Evolutionary conservation across 2,797 vertebrate genomes (phyloP).

Genomic region (Cercopithecus mitis): DNA sequence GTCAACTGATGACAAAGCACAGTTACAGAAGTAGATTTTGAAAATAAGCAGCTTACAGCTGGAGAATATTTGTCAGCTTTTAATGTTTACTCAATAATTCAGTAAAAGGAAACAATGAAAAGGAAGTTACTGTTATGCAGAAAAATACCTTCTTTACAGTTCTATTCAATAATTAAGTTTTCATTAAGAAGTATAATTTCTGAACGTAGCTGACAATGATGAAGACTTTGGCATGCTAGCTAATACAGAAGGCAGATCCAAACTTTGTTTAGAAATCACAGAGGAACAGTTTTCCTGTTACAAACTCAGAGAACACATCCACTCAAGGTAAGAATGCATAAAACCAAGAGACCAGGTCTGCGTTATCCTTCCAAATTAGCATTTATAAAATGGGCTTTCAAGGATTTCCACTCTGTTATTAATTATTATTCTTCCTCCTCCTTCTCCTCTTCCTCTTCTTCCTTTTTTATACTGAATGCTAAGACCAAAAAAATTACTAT

Average conservation of each 20-base stretch:
- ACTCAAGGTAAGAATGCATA: background rate
- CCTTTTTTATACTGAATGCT: background rate
- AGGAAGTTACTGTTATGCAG: slow-evolving; percentile 10
- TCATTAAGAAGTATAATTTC: background rate
- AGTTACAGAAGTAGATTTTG: slow-evolving; percentile 44
- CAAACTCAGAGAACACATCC: background rate
- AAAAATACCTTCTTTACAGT: background rate
- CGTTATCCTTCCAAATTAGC: background rate
- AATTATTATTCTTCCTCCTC: background rate
- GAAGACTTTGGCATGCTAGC: background rate
- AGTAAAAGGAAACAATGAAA: slow-evolving; percentile 35
- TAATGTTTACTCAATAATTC: slow-evolving; percentile 24
- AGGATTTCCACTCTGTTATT: background rate
- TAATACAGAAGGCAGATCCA: background rate
- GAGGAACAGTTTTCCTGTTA: background rate
- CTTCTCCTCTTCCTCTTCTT: background rate
- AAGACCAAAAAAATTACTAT: background rate
- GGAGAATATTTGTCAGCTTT: background rate
- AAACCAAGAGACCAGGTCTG: background rate
- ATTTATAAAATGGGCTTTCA: background rate
- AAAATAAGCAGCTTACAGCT: background rate
- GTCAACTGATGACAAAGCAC: background rate
- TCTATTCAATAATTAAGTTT: background rate
- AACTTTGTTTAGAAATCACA: slow-evolving; percentile 27
- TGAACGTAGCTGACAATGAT: background rate